Percentiles rank a stretch among this genome's conserved stretches.
phyloP scores from a whole-genome alignment of 2,888 invertebrate species.

The Aproaerema taeniolella region DNA sequence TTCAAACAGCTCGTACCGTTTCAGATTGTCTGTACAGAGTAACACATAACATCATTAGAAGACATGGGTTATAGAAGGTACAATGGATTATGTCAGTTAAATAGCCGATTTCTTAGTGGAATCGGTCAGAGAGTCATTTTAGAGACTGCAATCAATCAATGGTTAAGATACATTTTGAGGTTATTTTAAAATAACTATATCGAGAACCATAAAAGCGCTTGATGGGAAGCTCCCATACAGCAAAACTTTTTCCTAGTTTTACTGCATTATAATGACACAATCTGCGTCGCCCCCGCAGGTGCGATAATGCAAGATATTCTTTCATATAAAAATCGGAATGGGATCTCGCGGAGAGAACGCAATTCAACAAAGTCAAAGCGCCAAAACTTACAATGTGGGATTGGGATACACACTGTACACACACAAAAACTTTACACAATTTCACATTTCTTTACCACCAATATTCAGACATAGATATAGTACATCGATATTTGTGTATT shows the following conservation, averaged over 20 bases:
- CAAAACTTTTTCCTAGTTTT: too few species aligned
- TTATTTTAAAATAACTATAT: too few species aligned
- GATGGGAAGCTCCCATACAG: too few species aligned
- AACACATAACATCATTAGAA: conserved; percentile 17
- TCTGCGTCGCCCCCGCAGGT: conserved; percentile 29
- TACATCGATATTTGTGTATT: conserved; percentile 66
- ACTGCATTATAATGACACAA: too few species aligned
- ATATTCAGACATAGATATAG: conserved; percentile 47
- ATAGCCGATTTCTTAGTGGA: too few species aligned
- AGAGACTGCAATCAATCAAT: too few species aligned
- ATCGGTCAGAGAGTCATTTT: too few species aligned
- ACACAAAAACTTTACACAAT: conserved; percentile 33
- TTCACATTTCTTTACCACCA: conserved; percentile 46
- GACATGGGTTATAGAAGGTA: conserved; percentile 2
- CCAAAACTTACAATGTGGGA: conserved; percentile 33
- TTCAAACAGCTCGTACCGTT: conserved; percentile 69
- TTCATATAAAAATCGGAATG: too few species aligned
- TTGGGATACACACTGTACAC: conserved; percentile 31
- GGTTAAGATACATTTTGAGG: too few species aligned
- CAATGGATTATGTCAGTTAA: too few species aligned
- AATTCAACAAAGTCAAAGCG: conserved; percentile 35
- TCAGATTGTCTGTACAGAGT: conserved; percentile 53
- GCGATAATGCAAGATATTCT: too few species aligned
- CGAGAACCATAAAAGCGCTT: too few species aligned
- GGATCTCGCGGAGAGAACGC: conserved; percentile 32